Conservation (phyloP, 2,888 invertebrate species). For the Achlya flavicornis region DNA sequence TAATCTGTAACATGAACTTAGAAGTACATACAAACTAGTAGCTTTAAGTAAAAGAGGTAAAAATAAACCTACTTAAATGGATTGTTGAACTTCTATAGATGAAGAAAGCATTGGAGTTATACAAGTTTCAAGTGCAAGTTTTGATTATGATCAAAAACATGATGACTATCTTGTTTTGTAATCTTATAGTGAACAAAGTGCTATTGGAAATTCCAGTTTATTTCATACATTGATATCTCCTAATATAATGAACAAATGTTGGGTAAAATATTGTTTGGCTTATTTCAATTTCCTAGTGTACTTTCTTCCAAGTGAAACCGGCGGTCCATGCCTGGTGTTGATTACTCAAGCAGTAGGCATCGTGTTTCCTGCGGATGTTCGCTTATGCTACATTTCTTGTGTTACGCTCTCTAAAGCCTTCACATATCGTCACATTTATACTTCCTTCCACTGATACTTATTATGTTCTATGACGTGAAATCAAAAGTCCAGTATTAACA, state of each 20-base stretch:
- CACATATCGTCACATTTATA: background rate
- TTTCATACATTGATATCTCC: background rate
- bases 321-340: constrained; percentile 49
- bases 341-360: constrained; percentile 56
- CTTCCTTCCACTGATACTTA: background rate
- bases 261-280: constrained; percentile 21
- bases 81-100: too few relatives aligned
- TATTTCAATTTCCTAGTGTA: constrained; percentile 50
- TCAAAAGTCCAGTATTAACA: constrained; percentile 21
- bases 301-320: constrained; percentile 72
- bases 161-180: too few relatives aligned
- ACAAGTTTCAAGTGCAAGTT: too few relatives aligned
- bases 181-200: background rate
- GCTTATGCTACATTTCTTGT: constrained; percentile 21
- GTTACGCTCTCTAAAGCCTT: constrained; percentile 35
- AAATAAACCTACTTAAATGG: background rate
- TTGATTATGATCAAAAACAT: too few relatives aligned
- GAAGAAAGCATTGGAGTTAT: too few relatives aligned
- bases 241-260: background rate
- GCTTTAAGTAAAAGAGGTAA: background rate
- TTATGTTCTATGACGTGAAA: background rate
- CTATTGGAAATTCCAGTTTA: background rate
- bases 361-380: constrained; percentile 48
- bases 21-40: background rate
- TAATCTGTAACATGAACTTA: background rate